Percentiles rank a stretch among this genome's conserved stretches.
These are phyloP conservation scores for Polydrusus tereticollis DNA, from an alignment of 2,888 invertebrate species.

Conservation along the genomic window DNA sequence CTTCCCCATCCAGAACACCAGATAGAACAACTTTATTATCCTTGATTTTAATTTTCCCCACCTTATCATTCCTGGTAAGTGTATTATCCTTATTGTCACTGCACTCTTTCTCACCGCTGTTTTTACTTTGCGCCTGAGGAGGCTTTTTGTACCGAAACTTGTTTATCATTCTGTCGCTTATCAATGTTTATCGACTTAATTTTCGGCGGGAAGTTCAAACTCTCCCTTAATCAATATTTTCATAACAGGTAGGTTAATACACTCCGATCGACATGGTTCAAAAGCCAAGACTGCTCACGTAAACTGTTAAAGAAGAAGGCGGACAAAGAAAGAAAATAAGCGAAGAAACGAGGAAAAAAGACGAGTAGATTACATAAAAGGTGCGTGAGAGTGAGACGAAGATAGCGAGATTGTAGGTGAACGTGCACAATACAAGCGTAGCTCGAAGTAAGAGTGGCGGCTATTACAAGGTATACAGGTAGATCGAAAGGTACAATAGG, in stretches of 20 bases:
- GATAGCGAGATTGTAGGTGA: constrained; percentile 41
- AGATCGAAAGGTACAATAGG: constrained; percentile 36
- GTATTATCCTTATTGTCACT: constrained; percentile 34
- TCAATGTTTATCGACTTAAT: background rate
- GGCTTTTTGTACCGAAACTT: constrained; percentile 66
- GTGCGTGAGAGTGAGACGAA: constrained; percentile 12
- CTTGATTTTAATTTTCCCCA: constrained; percentile 25
- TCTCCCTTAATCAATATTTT: constrained; percentile 10
- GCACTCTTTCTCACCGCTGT: constrained; percentile 20
- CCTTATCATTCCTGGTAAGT: constrained; percentile 34
- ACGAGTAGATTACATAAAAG: constrained; percentile 12
- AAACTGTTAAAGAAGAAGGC: constrained; percentile 11
- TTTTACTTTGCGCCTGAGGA: constrained; percentile 37
- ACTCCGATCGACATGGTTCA: constrained; percentile 31
- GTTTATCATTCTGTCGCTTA: constrained; percentile 61
- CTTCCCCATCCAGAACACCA: constrained; percentile 48
- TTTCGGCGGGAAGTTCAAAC: constrained; percentile 40
- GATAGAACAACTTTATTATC: constrained; percentile 41
- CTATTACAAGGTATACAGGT: constrained; percentile 43
- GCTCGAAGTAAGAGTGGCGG: constrained; percentile 14
- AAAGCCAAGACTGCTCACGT: constrained; percentile 22
- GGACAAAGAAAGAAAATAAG: constrained; percentile 29
- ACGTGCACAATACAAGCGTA: constrained; percentile 26
- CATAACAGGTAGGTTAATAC: constrained; percentile 38
- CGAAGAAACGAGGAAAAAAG: constrained; percentile 33